Conservation (phyloP, 2,797 vertebrate genomes). For the Chelon auratus region DNA sequence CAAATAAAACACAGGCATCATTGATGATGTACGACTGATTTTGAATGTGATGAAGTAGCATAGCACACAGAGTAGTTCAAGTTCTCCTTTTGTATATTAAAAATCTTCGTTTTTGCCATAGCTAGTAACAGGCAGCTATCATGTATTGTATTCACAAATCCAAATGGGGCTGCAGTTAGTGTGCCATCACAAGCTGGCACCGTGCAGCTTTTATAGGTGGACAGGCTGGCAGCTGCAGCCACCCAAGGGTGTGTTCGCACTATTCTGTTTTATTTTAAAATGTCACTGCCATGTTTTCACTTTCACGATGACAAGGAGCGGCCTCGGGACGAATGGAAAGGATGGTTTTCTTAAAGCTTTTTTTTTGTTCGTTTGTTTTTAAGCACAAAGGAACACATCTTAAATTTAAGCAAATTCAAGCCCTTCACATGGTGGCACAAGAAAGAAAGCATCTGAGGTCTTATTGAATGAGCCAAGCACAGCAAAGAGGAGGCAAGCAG, state of each 20-base stretch:
- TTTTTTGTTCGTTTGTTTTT: conserved; percentile 12
- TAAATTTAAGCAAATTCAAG: neutral
- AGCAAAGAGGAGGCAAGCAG: neutral
- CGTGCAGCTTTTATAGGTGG: conserved; percentile 34
- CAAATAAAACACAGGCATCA: neutral
- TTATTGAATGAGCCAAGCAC: neutral
- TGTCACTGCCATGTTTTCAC: conserved; percentile 46
- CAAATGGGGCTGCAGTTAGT: conserved; percentile 3
- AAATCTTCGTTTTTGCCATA: neutral
- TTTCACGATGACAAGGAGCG: conserved; percentile 20
- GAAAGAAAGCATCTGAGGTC: neutral
- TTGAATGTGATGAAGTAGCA: neutral
- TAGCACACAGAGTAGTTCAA: neutral
- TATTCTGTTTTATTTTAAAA: conserved; percentile 49
- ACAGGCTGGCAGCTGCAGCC: conserved; percentile 42
- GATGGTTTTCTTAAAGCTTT: neutral
- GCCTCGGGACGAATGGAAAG: conserved; percentile 18
- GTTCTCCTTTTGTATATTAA: neutral
- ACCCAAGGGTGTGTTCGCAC: conserved; percentile 54
- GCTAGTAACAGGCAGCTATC: neutral
- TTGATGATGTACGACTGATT: too few relatives aligned
- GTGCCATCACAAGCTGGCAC: conserved; percentile 4
- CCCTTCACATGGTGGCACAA: neutral
- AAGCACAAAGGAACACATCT: neutral
- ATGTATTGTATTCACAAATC: conserved; percentile 5